A percentile compares a stretch with the other conserved stretches of the same genome.
Conservation (phyloP, 2,888 invertebrate genomes). For the Barypeithes pellucidus region DNA sequence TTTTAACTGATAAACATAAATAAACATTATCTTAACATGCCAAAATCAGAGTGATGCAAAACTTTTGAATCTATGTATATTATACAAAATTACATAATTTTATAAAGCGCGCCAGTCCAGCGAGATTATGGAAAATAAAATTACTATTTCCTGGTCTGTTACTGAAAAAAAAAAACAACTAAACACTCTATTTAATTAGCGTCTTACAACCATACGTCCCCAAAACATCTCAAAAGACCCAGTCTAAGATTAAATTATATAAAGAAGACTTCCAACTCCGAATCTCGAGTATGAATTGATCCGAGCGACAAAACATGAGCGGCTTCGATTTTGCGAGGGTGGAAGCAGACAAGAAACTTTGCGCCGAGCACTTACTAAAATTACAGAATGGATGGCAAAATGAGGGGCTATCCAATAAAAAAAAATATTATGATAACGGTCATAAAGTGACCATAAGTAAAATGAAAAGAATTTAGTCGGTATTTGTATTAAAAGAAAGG, state of each 20-base stretch:
- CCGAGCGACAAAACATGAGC: slow-evolving; percentile 37
- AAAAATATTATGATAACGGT: slow-evolving; percentile 27
- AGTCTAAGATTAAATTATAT: slow-evolving; percentile 44
- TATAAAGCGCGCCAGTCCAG: no score
- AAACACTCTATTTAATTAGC: slow-evolving; percentile 27
- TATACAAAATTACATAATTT: no score
- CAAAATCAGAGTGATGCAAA: no score
- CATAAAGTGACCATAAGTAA: slow-evolving; percentile 22
- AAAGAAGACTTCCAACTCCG: slow-evolving; percentile 47
- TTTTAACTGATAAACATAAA: no score
- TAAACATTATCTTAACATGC: no score
- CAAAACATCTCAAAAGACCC: slow-evolving; percentile 26
- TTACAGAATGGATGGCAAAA: slow-evolving; percentile 36
- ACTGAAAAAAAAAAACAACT: no score
- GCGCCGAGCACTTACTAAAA: slow-evolving; percentile 52
- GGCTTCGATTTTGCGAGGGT: slow-evolving; percentile 28
- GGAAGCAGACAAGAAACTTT: slow-evolving; percentile 51
- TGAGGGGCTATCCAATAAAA: slow-evolving; percentile 26
- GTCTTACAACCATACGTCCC: slow-evolving; percentile 30
- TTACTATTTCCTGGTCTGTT: no score
- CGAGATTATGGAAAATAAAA: no score
- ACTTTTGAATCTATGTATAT: no score
- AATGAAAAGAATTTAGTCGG: slow-evolving; percentile 12
- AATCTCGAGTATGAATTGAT: slow-evolving; percentile 43
- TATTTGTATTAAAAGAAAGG: neutral